Base-by-base conservation (phyloP, 2,113 vertebrate species). In the Rhombomys opimus region DNA sequence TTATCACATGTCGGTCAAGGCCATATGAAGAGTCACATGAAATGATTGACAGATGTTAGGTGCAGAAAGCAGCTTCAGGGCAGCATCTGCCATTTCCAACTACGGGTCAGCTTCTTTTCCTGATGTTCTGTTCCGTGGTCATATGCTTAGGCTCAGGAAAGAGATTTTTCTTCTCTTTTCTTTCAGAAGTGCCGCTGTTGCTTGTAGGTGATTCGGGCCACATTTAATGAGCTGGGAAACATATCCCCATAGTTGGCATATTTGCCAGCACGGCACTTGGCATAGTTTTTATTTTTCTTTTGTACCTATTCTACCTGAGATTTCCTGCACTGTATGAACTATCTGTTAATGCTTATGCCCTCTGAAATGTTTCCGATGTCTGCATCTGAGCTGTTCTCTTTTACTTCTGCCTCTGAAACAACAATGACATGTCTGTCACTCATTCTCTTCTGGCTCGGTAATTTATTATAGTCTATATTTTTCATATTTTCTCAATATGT, bases 171-270 rank as follows among this genome's bases (percentile, higher is more conserved):
- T 35, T 7, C 14, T 10, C 41, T 50, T 73, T 41, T 50, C 27
- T 41, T 50, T 86, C n/a, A 2, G 35, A 67, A 86, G 27, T 9
- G 32, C 84, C 0, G 1, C 10, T 50, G 8, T 50, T 35, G 27
- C 27, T 86, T 32, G 15, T 10, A 67, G 41, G 63, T 86, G 61
- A 50, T 68, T 41, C 27, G 32, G 63, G 41, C 41, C 63, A 32
- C 63, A 86, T 50, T 86, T 67, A 50, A 86, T 61, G 52, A 63
- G 11, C 2, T 35, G 11, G 65, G 27, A 67, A 25, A 35, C 3
- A 0, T 4, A 2, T 17, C 5, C 13, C 12, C 59, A 0, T 22
- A 38, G n/a, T 52, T 54, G 4, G 15, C 1, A 35, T 7, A 35
- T 35, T 54, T 12, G 7, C n/a, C 57, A 38, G 5, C 7, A 27